phyloP scores from a whole-genome alignment of 23 tunicate genomes.

The Oikopleura dioica region DNA sequence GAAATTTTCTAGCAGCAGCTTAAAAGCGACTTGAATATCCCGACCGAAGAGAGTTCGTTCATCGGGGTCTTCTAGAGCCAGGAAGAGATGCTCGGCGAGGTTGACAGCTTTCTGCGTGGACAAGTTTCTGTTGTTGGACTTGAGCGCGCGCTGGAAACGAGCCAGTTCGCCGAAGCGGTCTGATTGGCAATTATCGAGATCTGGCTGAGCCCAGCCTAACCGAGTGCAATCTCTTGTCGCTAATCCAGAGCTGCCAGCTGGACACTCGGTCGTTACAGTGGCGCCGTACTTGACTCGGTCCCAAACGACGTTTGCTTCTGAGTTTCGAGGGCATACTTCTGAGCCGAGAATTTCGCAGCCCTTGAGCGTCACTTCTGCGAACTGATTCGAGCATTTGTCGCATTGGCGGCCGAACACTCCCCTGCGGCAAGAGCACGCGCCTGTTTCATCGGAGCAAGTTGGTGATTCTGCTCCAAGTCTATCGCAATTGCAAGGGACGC shows the following conservation, averaged over 20 bases:
- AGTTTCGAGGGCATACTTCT: not conserved
- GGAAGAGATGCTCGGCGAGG: not conserved
- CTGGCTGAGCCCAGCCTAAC: not conserved
- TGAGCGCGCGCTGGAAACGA: not conserved
- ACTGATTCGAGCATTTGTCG: conserved; percentile 12
- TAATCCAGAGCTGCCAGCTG: not conserved
- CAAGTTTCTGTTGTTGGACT: not conserved
- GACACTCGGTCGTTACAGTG: not conserved
- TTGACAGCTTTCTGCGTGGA: not conserved
- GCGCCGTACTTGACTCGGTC: not conserved
- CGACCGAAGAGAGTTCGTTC: not conserved
- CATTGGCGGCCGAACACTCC: not conserved
- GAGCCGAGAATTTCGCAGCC: conserved; percentile 6
- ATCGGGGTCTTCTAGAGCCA: not conserved
- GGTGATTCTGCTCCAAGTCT: not conserved
- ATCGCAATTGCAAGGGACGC: conserved; percentile 12
- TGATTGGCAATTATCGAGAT: not conserved
- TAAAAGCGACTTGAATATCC: not conserved
- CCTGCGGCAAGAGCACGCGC: not conserved
- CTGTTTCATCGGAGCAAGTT: not conserved
- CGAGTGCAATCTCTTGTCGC: not conserved
- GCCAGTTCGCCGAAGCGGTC: not conserved
- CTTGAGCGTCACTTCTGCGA: conserved; percentile 1
- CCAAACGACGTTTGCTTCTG: not conserved
- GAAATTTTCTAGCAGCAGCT: not conserved